Evolutionary conservation across 2,113 vertebrate species (phyloP).

Genomic region (Sander vitreus): DNA sequence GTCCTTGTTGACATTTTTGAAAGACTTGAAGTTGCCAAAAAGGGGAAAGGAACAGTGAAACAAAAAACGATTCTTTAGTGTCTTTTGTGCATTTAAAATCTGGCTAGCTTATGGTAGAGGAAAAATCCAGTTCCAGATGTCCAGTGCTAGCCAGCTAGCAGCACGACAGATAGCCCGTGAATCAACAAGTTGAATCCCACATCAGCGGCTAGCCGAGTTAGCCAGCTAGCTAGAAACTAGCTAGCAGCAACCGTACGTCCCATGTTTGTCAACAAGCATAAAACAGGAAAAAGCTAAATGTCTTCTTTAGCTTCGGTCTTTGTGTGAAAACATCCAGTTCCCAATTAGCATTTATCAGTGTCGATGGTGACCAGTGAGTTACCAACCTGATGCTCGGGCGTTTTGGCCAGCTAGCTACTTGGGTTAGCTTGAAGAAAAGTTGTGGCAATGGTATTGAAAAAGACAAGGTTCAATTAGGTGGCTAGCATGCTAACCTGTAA

Average conservation of each 20-base stretch:
- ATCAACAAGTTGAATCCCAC: constrained; percentile 87
- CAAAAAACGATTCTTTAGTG: constrained; percentile 62
- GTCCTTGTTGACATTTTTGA: constrained; percentile 84
- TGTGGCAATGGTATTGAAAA: constrained; percentile 55
- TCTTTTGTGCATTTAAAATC: constrained; percentile 78
- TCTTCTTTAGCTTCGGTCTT: constrained; percentile 7
- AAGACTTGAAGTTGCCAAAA: constrained; percentile 64
- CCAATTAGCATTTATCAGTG: neutral
- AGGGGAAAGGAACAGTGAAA: constrained; percentile 37
- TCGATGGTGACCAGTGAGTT: neutral
- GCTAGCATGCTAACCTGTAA: constrained; percentile 63
- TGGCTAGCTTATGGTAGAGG: constrained; percentile 21
- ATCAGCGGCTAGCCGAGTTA: constrained; percentile 75
- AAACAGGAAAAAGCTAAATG: constrained; percentile 10
- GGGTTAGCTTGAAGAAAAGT: constrained; percentile 72
- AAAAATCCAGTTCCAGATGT: constrained; percentile 46
- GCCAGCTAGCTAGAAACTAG: constrained; percentile 75
- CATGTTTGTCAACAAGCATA: constrained; percentile 75
- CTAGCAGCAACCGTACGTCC: constrained; percentile 68
- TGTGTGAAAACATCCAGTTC: constrained; percentile 22
- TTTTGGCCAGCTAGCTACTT: constrained; percentile 56
- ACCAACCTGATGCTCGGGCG: constrained; percentile 36
- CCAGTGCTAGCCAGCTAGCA: constrained; percentile 77
- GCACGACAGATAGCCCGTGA: constrained; percentile 73
- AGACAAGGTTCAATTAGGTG: constrained; percentile 55